These are phyloP conservation scores for Porphyrio hochstetteri DNA, from an alignment of 2,113 vertebrate genomes.

Conservation along the genomic window DNA sequence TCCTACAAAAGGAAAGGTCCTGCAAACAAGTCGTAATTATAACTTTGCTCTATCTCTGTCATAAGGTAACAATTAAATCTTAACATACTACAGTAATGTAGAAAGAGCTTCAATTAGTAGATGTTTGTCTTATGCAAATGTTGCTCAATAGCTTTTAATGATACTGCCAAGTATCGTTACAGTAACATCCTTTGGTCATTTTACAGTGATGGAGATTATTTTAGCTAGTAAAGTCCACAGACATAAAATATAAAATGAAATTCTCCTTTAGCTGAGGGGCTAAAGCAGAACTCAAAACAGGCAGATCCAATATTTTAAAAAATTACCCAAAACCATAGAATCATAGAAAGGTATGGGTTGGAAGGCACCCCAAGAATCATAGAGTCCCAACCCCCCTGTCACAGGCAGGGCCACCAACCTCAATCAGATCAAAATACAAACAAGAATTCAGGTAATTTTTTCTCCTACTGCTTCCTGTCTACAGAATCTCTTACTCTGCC, in stretches of 20 bases:
- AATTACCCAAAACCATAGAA: not conserved
- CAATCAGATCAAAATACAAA: not conserved
- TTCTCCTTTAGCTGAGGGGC: not conserved
- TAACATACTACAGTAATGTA: not conserved
- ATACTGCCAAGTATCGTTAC: not conserved
- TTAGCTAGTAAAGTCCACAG: not conserved
- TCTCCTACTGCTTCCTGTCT: not conserved
- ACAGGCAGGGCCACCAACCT: no score
- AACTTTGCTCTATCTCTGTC: not conserved
- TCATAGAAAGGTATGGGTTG: no score
- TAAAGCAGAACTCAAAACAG: not conserved
- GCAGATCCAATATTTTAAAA: not conserved
- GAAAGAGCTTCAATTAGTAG: not conserved
- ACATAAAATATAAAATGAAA: not conserved
- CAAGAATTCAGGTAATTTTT: not conserved
- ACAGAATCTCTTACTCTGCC: not conserved
- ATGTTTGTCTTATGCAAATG: not conserved
- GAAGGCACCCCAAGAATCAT: no score
- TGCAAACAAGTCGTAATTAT: not conserved
- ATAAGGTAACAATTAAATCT: not conserved
- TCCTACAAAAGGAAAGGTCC: not conserved
- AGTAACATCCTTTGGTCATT: not conserved
- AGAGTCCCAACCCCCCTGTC: no score
- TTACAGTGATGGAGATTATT: not conserved
- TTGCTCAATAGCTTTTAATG: not conserved